A percentile compares a stretch with the other conserved stretches of the same genome.
Evolutionary conservation across 2,888 invertebrate species (phyloP).

Genomic region (Sphecodes monilicornis): DNA sequence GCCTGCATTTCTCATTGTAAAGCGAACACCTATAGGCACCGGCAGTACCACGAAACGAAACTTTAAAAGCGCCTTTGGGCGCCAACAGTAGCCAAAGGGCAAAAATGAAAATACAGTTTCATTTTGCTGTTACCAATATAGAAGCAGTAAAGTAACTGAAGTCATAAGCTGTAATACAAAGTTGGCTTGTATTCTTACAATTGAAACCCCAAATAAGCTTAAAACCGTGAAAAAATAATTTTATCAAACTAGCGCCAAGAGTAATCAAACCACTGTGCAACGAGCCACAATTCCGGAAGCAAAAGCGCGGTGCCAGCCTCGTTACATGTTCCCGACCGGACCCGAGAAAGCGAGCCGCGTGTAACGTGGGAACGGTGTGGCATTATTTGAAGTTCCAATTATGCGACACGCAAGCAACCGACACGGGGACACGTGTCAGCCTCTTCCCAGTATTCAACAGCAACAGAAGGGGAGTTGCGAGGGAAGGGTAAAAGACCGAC

Average conservation of each 20-base stretch:
- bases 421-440: slow-evolving; percentile 44
- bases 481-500: slow-evolving; percentile 48
- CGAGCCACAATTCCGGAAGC: background rate
- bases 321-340: background rate
- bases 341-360: background rate
- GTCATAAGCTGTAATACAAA: no score
- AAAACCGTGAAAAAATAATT: no score
- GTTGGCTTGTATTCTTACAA: no score
- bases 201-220: background rate
- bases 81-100: no score
- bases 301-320: background rate
- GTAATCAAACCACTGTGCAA: background rate
- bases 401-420: slow-evolving; percentile 33
- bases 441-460: slow-evolving; percentile 38
- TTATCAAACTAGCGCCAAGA: background rate
- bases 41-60: no score
- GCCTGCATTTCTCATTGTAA: no score
- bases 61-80: no score
- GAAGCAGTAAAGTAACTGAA: no score
- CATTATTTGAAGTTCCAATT: slow-evolving; percentile 50
- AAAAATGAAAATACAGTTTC: no score
- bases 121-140: no score
- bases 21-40: no score
- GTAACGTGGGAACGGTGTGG: slow-evolving; percentile 1
- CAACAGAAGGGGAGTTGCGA: slow-evolving; percentile 32